Percentiles rank a stretch among this genome's conserved stretches.
phyloP scores from a whole-genome alignment of 1,140 invertebrate genomes.

The Drosophila sp. region DNA sequence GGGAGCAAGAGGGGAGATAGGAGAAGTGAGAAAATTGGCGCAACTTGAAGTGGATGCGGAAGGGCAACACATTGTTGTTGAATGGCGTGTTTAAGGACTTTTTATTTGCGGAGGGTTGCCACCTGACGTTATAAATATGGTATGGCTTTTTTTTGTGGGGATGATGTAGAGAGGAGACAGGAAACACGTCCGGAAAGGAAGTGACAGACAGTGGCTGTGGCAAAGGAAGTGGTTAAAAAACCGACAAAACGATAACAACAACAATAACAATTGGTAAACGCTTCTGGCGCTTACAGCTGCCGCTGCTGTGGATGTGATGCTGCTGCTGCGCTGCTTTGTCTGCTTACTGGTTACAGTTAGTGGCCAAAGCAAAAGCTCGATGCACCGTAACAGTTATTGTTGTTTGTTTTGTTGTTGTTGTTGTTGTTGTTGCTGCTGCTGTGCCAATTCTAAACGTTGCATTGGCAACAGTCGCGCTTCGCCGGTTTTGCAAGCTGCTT shows the following conservation, averaged over 20 bases:
- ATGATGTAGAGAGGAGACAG: constrained; percentile 43
- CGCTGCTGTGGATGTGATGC: constrained; percentile 8
- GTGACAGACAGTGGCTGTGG: constrained; percentile 43
- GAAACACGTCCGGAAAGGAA: constrained; percentile 41
- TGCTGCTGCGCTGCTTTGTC: constrained; percentile 18
- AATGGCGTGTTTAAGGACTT: not conserved
- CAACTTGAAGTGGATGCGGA: constrained; percentile 21
- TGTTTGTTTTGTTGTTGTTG: constrained; percentile 34
- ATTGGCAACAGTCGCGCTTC: constrained; percentile 82
- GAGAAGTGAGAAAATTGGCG: constrained; percentile 24
- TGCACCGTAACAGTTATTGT: constrained; percentile 73
- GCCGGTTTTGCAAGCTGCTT: constrained; percentile 74
- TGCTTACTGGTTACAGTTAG: constrained; percentile 53
- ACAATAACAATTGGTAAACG: constrained; percentile 31
- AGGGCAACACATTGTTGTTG: constrained; percentile 17
- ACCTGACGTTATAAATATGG: constrained; percentile 31
- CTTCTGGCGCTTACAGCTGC: constrained; percentile 32
- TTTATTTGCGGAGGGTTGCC: constrained; percentile 34
- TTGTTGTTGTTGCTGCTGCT: constrained; percentile 51
- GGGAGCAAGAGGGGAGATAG: not conserved
- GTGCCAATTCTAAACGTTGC: constrained; percentile 81
- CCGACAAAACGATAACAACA: constrained; percentile 42
- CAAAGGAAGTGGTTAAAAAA: constrained; percentile 79
- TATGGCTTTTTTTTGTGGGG: constrained; percentile 16
- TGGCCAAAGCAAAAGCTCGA: constrained; percentile 52